Conservation (phyloP, 2,113 vertebrate genomes). For the Protobothrops flavoviridis region DNA sequence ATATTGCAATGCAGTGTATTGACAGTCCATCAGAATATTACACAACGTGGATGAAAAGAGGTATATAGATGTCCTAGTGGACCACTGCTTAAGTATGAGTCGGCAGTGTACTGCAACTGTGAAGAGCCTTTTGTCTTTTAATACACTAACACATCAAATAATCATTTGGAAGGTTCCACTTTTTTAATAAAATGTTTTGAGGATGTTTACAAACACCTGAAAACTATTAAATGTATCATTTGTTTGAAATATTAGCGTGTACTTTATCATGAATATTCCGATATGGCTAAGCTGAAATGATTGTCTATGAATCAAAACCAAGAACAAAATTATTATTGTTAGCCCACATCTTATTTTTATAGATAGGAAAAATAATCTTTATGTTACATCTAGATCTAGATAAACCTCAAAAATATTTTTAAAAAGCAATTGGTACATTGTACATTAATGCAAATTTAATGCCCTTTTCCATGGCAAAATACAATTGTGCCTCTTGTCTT, state of each 20-base stretch:
- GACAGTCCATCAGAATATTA: background rate
- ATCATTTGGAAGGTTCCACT: background rate
- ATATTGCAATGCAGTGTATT: background rate
- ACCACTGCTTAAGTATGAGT: background rate
- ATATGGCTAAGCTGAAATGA: background rate
- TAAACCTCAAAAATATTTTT: background rate
- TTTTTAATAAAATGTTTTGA: background rate
- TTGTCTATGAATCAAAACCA: background rate
- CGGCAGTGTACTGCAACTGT: background rate
- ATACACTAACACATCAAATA: background rate
- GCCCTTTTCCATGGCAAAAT: background rate
- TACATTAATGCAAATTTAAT: background rate
- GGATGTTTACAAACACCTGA: background rate
- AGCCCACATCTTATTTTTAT: background rate
- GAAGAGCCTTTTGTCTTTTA: background rate
- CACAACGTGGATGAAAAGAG: background rate
- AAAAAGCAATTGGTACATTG: background rate
- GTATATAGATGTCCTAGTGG: background rate
- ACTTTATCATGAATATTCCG: background rate
- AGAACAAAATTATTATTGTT: background rate
- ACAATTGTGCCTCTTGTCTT: slow-evolving; percentile 14
- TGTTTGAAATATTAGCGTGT: background rate
- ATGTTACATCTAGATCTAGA: background rate
- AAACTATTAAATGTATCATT: background rate
- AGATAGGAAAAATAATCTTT: background rate